These are phyloP conservation scores for Stictocephala bisonia DNA, from an alignment of 2,888 invertebrate species.

Conservation along the genomic window DNA sequence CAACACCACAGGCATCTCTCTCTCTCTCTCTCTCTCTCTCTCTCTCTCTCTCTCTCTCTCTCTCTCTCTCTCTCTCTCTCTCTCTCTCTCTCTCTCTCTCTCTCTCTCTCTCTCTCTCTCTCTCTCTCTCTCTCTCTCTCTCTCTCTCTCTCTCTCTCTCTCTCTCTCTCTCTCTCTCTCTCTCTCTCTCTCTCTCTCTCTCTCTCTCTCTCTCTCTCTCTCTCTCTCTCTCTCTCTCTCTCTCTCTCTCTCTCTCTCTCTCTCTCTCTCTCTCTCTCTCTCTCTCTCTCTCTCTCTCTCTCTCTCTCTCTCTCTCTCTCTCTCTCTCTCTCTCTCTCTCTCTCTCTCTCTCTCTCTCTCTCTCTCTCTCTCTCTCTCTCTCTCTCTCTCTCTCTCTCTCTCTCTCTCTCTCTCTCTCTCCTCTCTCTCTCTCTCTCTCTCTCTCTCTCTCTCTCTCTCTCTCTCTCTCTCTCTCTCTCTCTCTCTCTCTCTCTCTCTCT, in stretches of 20 bases:
- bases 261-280: slow-evolving; percentile 13
- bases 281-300: background rate
- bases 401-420: slow-evolving; percentile 30
- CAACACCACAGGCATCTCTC: too few relatives aligned
- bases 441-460: slow-evolving; percentile 41
- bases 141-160: background rate
- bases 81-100: slow-evolving; percentile 14
- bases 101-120: background rate
- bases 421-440: background rate
- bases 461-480: slow-evolving; percentile 43
- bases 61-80: slow-evolving; percentile 10
- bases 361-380: background rate
- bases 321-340: slow-evolving; percentile 8
- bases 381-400: slow-evolving; percentile 51
- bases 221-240: background rate
- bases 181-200: slow-evolving; percentile 6
- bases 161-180: background rate
- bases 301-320: background rate
- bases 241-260: background rate
- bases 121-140: background rate
- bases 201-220: background rate
- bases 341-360: background rate
- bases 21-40: too few relatives aligned
- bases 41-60: slow-evolving; percentile 17
- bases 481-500: slow-evolving; percentile 30